Evolutionary conservation across 2,888 invertebrate species (phyloP), one percentile per base, ranked within the genome.

Genomic region (Zeuzera pyrina): DNA sequence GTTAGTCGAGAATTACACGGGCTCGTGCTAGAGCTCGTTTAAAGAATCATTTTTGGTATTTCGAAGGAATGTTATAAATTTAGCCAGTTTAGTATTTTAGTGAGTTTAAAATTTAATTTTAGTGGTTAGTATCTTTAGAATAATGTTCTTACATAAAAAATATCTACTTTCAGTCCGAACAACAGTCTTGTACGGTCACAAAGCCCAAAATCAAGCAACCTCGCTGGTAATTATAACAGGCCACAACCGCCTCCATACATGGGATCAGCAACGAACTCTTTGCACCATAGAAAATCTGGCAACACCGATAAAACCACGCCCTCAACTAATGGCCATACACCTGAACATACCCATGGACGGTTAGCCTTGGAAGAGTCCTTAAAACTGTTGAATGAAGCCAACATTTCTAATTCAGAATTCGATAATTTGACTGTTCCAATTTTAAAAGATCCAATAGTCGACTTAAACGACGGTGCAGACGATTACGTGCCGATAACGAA

Each of bases 151-250:
- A n/a, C n/a, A n/a, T 1, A 19, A 5, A 19, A 7, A 19, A 19
- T 2, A 12, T 12, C 13, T 25, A 11, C 22, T 69, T 60, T 2
- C 64, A 88, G 88, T 41, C 87, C 88, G 5, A 85, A 74, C 59
- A 86, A 83, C 51, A 87, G 87, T 42, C 66, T 85, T 2, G 76
- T 66, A 14, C 77, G 86, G 3, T 71, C 85, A 0, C 74, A 76
- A 50, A 87, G 85, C 31, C 85, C 86, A 0, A 77, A 85, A 31
- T 70, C 78, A 0, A 65, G 66, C 11, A 84, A 81, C 43, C 42
- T 83, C 2, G 74, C 81, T 0, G 64, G 65, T 16, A 73, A 52
- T 55, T 84, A 78, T 62, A 79, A 79, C 49, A 62, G 84, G 0
- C 84, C 84, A 0, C 84, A 83, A 34, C 84, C 84, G 0, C 84